Conservation (phyloP, 2,888 invertebrate species). For the Acrobasis suavella region DNA sequence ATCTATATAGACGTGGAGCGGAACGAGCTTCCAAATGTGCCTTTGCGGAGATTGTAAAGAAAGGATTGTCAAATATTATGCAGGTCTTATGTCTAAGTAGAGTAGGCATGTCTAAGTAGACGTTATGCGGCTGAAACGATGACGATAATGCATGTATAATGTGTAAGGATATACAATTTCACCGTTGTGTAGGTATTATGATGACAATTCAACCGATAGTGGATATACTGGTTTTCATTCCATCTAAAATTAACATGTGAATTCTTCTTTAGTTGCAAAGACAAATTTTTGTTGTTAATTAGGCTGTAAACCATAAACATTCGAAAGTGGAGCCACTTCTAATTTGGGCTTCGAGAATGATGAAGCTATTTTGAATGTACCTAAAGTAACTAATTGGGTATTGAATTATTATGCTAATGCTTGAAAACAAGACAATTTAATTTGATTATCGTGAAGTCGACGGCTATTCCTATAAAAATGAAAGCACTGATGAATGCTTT, state of each 20-base stretch:
- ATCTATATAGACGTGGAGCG: no score
- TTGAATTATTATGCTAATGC: slow-evolving; percentile 10
- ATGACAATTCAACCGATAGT: no score
- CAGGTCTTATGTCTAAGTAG: no score
- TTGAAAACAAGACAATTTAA: not conserved
- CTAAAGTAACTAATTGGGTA: slow-evolving; percentile 1
- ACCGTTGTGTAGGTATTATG: no score
- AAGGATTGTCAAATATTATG: no score
- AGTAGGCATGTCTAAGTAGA: no score
- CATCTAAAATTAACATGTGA: not conserved
- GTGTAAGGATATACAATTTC: no score
- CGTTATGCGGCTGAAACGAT: no score
- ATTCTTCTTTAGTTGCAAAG: not conserved
- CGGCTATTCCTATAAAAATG: not conserved
- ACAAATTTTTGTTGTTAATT: not conserved
- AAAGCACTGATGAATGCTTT: not conserved
- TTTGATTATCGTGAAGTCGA: not conserved
- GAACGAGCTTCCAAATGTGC: no score
- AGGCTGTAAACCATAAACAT: not conserved
- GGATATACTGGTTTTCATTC: not conserved
- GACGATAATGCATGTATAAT: no score
- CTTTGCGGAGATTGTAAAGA: no score
- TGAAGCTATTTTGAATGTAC: not conserved
- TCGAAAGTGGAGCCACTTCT: not conserved
- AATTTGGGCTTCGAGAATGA: slow-evolving; percentile 1